Conservation (phyloP, 2,113 vertebrate genomes). For the Muscicapa adusta region DNA sequence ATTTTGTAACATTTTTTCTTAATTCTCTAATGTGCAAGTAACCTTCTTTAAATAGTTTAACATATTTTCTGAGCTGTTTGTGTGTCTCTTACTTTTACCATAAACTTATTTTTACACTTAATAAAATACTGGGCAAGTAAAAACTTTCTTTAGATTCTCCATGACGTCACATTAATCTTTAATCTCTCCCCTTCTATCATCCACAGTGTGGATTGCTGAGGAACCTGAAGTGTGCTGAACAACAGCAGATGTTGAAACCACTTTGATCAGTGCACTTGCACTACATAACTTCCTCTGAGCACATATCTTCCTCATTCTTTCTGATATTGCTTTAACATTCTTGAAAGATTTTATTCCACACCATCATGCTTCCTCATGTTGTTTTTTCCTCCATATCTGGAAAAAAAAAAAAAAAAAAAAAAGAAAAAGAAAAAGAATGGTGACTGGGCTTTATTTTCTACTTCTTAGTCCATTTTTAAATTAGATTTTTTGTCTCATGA, state of each 20-base stretch:
- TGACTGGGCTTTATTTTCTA: background rate
- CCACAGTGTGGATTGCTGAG: background rate
- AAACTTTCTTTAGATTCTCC: background rate
- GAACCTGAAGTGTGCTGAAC: background rate
- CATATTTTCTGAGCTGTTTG: background rate
- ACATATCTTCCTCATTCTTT: background rate
- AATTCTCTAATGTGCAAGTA: background rate
- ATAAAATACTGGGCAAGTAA: background rate
- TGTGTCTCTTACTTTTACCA: background rate
- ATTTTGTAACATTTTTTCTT: background rate
- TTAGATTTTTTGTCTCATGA: background rate
- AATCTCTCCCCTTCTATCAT: background rate
- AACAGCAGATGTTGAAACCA: background rate
- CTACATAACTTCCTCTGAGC: background rate
- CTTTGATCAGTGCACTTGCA: background rate
- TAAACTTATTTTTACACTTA: background rate
- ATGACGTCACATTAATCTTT: background rate
- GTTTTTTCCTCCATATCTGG: background rate
- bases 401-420: accelerated
- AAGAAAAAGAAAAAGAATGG: accelerated
- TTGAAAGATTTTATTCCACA: background rate
- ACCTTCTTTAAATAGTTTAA: background rate
- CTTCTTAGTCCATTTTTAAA: background rate
- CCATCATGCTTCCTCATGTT: background rate
- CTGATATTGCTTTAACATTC: background rate